Evolutionary conservation across 2,888 invertebrate species (phyloP).

Genomic region (Ochropacha duplaris): DNA sequence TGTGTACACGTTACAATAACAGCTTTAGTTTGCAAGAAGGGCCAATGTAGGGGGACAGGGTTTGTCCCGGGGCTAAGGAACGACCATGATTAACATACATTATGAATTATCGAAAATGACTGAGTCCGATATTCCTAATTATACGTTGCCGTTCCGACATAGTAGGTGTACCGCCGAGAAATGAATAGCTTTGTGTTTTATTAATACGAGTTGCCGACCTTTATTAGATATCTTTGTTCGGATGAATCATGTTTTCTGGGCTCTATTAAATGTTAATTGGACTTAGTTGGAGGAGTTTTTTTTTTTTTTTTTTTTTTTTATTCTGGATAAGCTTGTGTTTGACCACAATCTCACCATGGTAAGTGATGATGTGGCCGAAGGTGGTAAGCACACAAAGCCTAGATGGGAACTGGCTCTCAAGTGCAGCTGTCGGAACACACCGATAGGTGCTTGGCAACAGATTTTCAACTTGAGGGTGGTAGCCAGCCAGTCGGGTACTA

Average conservation of each 20-base stretch:
- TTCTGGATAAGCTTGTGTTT: conserved; percentile 26
- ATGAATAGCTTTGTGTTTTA: conserved; percentile 74
- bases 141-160: conserved; percentile 50
- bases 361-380: too few species aligned
- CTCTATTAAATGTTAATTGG: conserved; percentile 66
- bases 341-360: too few species aligned
- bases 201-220: conserved; percentile 67
- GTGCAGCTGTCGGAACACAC: too few species aligned
- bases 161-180: conserved; percentile 39
- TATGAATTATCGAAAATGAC: conserved; percentile 80
- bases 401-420: too few species aligned
- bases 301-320: conserved; percentile 18
- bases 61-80: conserved; percentile 61
- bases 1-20: neutral
- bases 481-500: too few species aligned
- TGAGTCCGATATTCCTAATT: conserved; percentile 73
- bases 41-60: conserved; percentile 24
- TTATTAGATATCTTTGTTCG: conserved; percentile 68
- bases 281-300: conserved; percentile 40
- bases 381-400: too few species aligned
- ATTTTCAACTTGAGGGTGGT: too few species aligned
- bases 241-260: conserved; percentile 64
- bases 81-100: conserved; percentile 81
- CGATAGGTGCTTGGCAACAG: too few species aligned
- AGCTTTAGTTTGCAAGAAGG: neutral